A percentile compares a stretch with the other conserved stretches of the same genome.
These are phyloP conservation scores for Chaetodon trifasciatus DNA, from an alignment of 2,797 vertebrate genomes.

Conservation along the genomic window DNA sequence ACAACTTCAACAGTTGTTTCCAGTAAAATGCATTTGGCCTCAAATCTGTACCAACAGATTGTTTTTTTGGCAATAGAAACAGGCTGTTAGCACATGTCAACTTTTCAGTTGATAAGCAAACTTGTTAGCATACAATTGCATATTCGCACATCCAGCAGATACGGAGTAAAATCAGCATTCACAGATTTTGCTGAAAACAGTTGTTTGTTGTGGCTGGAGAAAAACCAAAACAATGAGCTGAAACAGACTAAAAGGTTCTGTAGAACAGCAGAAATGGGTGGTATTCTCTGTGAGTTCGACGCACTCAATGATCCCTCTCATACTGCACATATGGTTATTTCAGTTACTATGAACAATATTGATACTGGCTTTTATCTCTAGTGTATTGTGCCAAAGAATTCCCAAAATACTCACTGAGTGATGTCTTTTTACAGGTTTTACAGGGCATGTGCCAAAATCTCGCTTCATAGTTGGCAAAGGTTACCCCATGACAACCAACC, in stretches of 20 bases:
- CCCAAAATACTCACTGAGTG: not conserved
- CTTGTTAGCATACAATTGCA: too few relatives aligned
- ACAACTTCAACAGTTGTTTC: not conserved
- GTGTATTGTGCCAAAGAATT: not conserved
- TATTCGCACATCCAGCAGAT: not conserved
- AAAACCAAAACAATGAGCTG: too few relatives aligned
- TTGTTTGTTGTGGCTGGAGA: not conserved
- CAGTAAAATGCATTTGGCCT: not conserved
- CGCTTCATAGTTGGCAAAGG: conserved; percentile 81
- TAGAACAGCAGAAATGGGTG: not conserved
- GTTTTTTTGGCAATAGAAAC: not conserved
- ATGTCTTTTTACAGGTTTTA: conserved; percentile 80
- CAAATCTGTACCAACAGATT: not conserved
- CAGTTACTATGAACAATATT: not conserved
- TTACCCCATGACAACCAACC: conserved; percentile 81
- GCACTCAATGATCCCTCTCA: not conserved
- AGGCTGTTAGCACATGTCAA: not conserved
- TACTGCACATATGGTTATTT: not conserved
- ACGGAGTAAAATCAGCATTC: not conserved
- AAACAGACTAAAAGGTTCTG: not conserved
- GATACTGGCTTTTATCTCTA: not conserved
- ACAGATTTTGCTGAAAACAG: too few relatives aligned
- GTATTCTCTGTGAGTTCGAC: too few relatives aligned
- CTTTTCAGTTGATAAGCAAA: too few relatives aligned
- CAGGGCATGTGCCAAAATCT: conserved; percentile 80